phyloP scores from a whole-genome alignment of 2,888 invertebrate genomes.

The Timema podura region DNA sequence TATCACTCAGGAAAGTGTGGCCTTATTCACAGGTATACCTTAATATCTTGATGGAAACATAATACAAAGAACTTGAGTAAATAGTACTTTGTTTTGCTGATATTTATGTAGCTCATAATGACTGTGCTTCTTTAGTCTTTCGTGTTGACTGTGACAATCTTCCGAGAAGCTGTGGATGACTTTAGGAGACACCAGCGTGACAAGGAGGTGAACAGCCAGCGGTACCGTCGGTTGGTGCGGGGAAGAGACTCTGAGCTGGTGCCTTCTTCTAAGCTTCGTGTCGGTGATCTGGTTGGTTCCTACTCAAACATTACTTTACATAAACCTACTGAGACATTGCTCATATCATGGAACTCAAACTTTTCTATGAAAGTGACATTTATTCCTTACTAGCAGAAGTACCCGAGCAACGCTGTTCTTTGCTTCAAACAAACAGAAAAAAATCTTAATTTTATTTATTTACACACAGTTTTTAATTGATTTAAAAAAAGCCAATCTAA shows the following conservation, averaged over 20 bases:
- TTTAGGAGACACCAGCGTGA: slow-evolving; percentile 88
- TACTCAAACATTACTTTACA: not conserved
- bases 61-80: too few species aligned
- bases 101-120: not conserved
- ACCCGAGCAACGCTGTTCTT: too few species aligned
- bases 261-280: slow-evolving; percentile 79
- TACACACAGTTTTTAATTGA: too few species aligned
- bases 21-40: too few species aligned
- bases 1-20: too few species aligned
- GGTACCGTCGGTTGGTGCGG: slow-evolving; percentile 77
- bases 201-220: slow-evolving; percentile 93
- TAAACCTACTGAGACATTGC: not conserved
- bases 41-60: too few species aligned
- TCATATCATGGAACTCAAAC: too few species aligned
- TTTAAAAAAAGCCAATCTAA: too few species aligned
- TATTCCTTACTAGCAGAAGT: too few species aligned
- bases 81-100: slow-evolving; percentile 13
- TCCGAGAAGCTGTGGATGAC: slow-evolving; percentile 96
- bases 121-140: slow-evolving; percentile 60
- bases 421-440: too few species aligned
- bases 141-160: slow-evolving; percentile 92
- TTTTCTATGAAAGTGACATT: too few species aligned
- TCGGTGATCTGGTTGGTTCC: slow-evolving; percentile 57
- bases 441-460: too few species aligned
- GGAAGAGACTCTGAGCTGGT: slow-evolving; percentile 65